These are phyloP conservation scores for Yoshiicerus persimilis DNA, from an alignment of 1,140 invertebrate genomes.

Conservation along the genomic window DNA sequence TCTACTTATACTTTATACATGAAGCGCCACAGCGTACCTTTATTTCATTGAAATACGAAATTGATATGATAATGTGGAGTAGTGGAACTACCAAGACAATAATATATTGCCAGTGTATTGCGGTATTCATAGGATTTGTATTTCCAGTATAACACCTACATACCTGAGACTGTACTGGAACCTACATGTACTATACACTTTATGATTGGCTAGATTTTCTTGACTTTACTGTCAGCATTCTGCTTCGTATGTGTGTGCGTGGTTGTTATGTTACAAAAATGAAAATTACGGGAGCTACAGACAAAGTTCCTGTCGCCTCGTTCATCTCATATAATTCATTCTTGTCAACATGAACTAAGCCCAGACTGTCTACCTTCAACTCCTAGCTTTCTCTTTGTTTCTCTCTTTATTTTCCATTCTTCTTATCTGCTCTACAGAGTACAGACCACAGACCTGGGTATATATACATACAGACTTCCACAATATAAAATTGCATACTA, in stretches of 20 bases:
- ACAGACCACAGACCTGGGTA: background rate
- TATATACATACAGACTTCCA: background rate
- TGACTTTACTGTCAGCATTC: background rate
- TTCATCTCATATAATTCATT: background rate
- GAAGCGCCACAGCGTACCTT: too few species aligned
- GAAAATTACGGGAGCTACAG: background rate
- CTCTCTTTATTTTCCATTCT: background rate
- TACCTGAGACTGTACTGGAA: too few species aligned
- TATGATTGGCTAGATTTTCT: background rate
- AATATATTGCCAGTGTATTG: too few species aligned
- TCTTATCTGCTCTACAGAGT: background rate
- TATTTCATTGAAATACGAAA: too few species aligned
- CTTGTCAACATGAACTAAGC: background rate
- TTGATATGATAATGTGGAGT: too few species aligned
- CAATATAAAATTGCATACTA: too few species aligned
- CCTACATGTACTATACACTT: too few species aligned
- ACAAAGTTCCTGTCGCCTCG: background rate
- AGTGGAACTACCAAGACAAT: too few species aligned
- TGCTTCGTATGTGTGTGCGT: background rate
- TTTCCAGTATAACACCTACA: too few species aligned
- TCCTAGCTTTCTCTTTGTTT: background rate
- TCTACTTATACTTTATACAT: too few species aligned
- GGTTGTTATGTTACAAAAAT: background rate
- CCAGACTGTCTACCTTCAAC: background rate
- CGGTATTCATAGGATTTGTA: too few species aligned